Base-by-base conservation (phyloP, 2,113 vertebrate genomes). In the Ceyx cyanopectus region DNA sequence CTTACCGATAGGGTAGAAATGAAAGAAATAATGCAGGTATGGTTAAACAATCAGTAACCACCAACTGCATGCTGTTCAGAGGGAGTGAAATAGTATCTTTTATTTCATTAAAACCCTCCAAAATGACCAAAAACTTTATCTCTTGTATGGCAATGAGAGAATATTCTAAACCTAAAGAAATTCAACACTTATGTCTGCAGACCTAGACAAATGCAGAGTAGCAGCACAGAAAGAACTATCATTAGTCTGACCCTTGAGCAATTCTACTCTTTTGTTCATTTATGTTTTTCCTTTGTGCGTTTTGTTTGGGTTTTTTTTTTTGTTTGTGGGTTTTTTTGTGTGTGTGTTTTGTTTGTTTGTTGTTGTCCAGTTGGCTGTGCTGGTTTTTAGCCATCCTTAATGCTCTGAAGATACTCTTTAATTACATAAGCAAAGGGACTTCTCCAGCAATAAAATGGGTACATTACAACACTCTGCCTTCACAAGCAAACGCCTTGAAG, bases 371-470 rank as follows among this genome's bases (percentile, higher is more conserved):
- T 37, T 37, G 37, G 11, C 72, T 68, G 54, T 90, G 80, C 77
- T 89, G 30, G 1, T 83, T 94, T 96, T 96, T 97, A 97, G 95
- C 94, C 95, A 96, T 73, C 90, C 96, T 97, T 97, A 97, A 96
- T 95, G 93, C 41, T 91, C 86, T 81, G 53, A 87, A 62, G 46
- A 65, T 70, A 74, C 69, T 81, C 30, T 66, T 65, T 80, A 81
- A 81, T 46, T 82, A 60, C 13, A 63, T 32, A 91, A 87, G 16
- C 46, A 87, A 81, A 74, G 29, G 13, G 43, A 74, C 93, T 86
- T 70, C 41, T 87, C 62, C 60, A 89, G 18, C 89, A 80, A 48
- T 65, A 72, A 54, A 74, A 20, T 68, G 74, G 89, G 37, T 63
- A 75, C 11, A 24, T 8, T 75, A 41, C 21, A 78, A 40, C 66